A percentile compares a stretch with the other conserved stretches of the same genome.
phyloP scores from a whole-genome alignment of 2,888 invertebrate genomes.

The Phyllotreta cruciferae region DNA sequence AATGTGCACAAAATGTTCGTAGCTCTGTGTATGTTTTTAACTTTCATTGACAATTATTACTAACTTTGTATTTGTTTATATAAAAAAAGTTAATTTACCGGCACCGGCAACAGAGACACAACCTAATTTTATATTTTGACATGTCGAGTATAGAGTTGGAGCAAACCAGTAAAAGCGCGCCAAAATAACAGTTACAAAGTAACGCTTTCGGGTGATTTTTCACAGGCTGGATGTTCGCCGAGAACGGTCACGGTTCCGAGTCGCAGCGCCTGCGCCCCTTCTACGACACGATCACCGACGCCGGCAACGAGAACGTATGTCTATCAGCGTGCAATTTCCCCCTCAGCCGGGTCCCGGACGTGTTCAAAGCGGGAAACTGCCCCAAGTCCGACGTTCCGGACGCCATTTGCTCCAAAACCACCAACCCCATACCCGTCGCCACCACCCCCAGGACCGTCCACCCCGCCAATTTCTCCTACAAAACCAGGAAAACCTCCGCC shows the following conservation, averaged over 20 bases:
- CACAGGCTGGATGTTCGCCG: constrained; percentile 39
- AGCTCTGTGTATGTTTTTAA: too few species aligned
- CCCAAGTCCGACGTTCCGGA: constrained; percentile 37
- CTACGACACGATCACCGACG: constrained; percentile 60
- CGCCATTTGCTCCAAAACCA: constrained; percentile 34
- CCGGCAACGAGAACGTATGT: constrained; percentile 62
- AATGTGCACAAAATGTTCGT: too few species aligned
- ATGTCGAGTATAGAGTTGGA: too few species aligned
- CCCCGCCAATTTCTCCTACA: background rate
- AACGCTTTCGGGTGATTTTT: background rate
- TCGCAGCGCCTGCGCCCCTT: constrained; percentile 50
- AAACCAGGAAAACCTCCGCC: too few species aligned
- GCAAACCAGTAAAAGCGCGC: too few species aligned
- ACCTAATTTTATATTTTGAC: too few species aligned
- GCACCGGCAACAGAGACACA: too few species aligned
- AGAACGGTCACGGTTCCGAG: constrained; percentile 41
- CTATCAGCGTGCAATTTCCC: constrained; percentile 62
- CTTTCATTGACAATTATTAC: too few species aligned
- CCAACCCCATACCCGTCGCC: background rate
- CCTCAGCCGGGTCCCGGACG: constrained; percentile 55
- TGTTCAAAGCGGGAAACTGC: constrained; percentile 43
- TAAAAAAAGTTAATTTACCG: too few species aligned
- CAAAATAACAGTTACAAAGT: too few species aligned
- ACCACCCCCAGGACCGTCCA: background rate
- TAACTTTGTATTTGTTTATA: too few species aligned